A percentile compares a stretch with the other conserved stretches of the same genome.
Evolutionary conservation across 1,140 invertebrate species (phyloP).

Genomic region (Nebria ingens): DNA sequence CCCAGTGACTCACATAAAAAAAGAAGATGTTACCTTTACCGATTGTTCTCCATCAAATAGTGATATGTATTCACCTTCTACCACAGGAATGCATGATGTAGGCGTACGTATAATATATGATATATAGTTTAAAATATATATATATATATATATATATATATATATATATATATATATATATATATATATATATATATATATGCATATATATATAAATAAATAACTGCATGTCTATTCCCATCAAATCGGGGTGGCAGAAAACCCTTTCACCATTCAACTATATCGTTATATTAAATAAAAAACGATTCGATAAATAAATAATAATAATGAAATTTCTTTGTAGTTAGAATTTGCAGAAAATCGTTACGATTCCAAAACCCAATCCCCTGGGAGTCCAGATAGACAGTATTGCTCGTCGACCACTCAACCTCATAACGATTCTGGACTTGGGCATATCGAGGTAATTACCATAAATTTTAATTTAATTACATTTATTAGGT

Average conservation of each 20-base stretch:
- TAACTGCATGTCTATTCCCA: no score
- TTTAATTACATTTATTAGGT: no score
- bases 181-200: no score
- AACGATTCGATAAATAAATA: no score
- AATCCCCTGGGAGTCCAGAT: conserved; percentile 59
- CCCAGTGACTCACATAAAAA: conserved; percentile 44
- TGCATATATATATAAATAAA: no score
- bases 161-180: no score
- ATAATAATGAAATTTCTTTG: conserved; percentile 14
- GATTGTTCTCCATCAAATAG: conserved; percentile 42
- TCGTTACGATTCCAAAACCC: conserved; percentile 36
- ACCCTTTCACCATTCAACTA: no score
- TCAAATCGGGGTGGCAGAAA: no score
- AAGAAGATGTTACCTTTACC: conserved; percentile 39
- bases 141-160: no score
- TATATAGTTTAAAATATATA: conserved; percentile 14
- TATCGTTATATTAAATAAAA: no score
- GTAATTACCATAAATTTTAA: no score
- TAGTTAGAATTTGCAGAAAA: conserved; percentile 34
- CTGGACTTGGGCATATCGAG: conserved; percentile 40
- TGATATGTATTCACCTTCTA: conserved; percentile 46
- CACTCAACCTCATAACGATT: conserved; percentile 59
- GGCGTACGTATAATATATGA: conserved; percentile 20
- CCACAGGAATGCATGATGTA: conserved; percentile 34
- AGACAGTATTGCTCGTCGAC: conserved; percentile 70